phyloP scores from a whole-genome alignment of 1,140 invertebrate genomes.

The Pseudomyrmex sp. region DNA sequence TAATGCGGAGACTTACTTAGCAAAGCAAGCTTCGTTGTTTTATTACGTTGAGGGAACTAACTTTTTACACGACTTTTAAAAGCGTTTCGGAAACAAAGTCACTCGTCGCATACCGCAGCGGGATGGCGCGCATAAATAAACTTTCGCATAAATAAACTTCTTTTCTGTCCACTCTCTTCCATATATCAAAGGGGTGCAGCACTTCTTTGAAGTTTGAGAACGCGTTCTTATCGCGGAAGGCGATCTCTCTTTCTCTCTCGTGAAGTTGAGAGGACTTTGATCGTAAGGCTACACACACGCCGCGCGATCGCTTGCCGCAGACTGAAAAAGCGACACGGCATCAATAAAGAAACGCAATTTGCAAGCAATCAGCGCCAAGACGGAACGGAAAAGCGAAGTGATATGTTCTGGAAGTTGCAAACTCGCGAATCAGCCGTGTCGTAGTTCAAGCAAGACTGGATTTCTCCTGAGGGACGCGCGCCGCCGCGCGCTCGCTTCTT shows the following conservation, averaged over 20 bases:
- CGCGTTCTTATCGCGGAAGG: neutral
- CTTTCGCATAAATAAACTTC: conserved; percentile 13
- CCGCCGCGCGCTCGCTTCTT: conserved; percentile 57
- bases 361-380: conserved; percentile 79
- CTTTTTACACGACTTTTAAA: conserved; percentile 1
- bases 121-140: conserved; percentile 35
- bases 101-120: neutral
- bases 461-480: conserved; percentile 75
- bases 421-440: conserved; percentile 75
- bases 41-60: conserved; percentile 23
- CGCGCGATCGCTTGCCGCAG: conserved; percentile 51
- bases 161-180: conserved; percentile 5
- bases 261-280: conserved; percentile 57
- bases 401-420: conserved; percentile 74
- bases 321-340: conserved; percentile 43
- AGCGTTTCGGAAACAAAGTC: conserved; percentile 20
- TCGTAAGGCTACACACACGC: conserved; percentile 51
- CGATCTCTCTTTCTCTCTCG: conserved; percentile 16
- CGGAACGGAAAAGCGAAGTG: conserved; percentile 70
- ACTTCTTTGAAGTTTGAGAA: conserved; percentile 3
- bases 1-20: neutral
- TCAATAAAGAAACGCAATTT: conserved; percentile 79
- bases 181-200: conserved; percentile 27
- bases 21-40: neutral
- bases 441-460: conserved; percentile 74